These are phyloP conservation scores for Lycaon pictus DNA, from an alignment of 2,113 vertebrate genomes.

Conservation along the genomic window DNA sequence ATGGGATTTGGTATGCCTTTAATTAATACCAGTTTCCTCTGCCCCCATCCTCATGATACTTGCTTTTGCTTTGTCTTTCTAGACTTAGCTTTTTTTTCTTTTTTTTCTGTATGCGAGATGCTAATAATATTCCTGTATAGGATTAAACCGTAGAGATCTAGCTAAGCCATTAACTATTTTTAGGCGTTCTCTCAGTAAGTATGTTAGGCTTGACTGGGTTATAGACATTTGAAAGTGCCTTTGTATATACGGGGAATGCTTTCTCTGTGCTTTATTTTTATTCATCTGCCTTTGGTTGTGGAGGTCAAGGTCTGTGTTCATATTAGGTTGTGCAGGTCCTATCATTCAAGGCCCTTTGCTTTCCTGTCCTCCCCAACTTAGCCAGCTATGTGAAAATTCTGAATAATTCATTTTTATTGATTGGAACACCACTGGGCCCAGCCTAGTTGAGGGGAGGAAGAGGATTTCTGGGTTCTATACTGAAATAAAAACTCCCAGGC, in stretches of 20 bases:
- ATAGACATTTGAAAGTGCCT: not conserved
- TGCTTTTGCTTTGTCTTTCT: conserved; percentile 3
- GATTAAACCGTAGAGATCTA: not conserved
- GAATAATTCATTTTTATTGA: not conserved
- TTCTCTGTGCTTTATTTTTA: conserved; percentile 39
- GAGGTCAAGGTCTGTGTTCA: conserved; percentile 22
- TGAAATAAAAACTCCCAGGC: not conserved
- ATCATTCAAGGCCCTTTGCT: not conserved
- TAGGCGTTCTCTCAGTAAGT: conserved; percentile 21
- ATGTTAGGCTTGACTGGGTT: conserved; percentile 2
- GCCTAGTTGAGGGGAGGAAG: not conserved
- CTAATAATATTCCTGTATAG: conserved; percentile 46
- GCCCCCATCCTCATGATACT: not conserved
- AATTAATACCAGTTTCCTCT: conserved; percentile 36
- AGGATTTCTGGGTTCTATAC: conserved; percentile 25
- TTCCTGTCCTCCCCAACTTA: conserved; percentile 6
- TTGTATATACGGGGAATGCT: not conserved
- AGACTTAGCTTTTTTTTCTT: not conserved
- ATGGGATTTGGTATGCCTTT: conserved; percentile 97
- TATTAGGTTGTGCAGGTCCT: not conserved
- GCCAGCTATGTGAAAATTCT: not conserved
- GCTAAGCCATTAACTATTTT: conserved; percentile 25
- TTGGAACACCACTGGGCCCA: not conserved
- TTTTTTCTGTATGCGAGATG: conserved; percentile 34
- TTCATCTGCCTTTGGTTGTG: conserved; percentile 10